phyloP scores from a whole-genome alignment of 2,888 invertebrate genomes.

The Pimpla rufipes region DNA sequence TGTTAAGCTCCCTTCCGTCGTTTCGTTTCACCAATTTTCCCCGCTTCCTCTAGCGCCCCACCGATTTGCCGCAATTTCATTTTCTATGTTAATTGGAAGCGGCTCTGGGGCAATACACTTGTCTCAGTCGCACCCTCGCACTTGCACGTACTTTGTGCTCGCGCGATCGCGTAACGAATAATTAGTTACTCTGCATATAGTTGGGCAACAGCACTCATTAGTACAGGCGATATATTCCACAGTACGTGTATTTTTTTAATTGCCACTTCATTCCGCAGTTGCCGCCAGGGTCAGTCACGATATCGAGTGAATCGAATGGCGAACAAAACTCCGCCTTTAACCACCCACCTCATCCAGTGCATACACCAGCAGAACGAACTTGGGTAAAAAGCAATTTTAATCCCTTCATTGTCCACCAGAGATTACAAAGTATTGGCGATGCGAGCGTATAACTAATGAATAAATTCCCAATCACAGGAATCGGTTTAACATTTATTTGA shows the following conservation, averaged over 20 bases:
- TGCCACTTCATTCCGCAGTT: slow-evolving; percentile 40
- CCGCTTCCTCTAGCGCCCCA: slow-evolving; percentile 20
- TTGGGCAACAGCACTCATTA: not conserved
- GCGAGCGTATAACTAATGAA: slow-evolving; percentile 23
- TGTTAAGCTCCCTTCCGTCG: slow-evolving; percentile 64
- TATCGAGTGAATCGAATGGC: slow-evolving; percentile 46
- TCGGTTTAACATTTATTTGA: not conserved
- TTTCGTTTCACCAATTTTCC: slow-evolving; percentile 70
- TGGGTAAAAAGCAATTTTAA: slow-evolving; percentile 33
- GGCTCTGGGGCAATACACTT: slow-evolving; percentile 46
- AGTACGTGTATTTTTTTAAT: slow-evolving; percentile 28
- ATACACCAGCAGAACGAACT: not conserved
- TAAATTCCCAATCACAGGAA: not conserved
- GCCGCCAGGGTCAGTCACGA: slow-evolving; percentile 4
- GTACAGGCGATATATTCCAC: slow-evolving; percentile 4
- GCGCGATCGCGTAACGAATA: slow-evolving; percentile 61
- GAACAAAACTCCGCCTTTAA: slow-evolving; percentile 32
- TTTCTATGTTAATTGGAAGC: slow-evolving; percentile 72
- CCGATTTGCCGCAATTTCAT: slow-evolving; percentile 68
- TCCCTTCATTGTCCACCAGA: not conserved
- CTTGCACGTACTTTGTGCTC: slow-evolving; percentile 4
- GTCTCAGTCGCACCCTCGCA: slow-evolving; percentile 35
- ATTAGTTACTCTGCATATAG: slow-evolving; percentile 51
- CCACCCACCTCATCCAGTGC: not conserved
- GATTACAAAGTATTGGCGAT: not conserved